Percentiles rank a stretch among this genome's conserved stretches.
These are phyloP conservation scores for Arothron firmamentum DNA, from an alignment of 2,113 vertebrate species.

Conservation along the genomic window DNA sequence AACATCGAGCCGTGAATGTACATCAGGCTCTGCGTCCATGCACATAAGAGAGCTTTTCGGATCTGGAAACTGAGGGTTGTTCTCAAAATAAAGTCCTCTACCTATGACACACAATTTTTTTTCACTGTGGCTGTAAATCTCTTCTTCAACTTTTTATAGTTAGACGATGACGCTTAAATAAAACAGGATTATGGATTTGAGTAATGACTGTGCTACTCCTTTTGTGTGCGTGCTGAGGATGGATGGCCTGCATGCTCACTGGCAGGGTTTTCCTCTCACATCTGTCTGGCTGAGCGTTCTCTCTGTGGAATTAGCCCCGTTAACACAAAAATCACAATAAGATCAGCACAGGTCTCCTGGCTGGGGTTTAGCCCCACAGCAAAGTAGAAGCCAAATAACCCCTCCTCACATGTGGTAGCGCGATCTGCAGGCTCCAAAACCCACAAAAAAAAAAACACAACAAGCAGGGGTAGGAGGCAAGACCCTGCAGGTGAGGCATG, in stretches of 20 bases:
- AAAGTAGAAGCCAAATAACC: background rate
- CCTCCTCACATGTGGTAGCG: background rate
- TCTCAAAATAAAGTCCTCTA: no score
- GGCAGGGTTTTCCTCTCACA: slow-evolving; percentile 46
- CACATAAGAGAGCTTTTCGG: no score
- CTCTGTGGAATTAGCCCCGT: slow-evolving; percentile 21
- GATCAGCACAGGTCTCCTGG: no score
- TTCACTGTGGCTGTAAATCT: no score
- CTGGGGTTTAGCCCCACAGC: no score
- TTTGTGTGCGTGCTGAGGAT: background rate
- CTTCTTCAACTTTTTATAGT: no score
- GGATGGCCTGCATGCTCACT: slow-evolving; percentile 32
- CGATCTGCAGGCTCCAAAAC: background rate
- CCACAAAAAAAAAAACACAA: slow-evolving; percentile 41
- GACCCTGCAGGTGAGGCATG: slow-evolving; percentile 61
- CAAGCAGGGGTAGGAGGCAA: slow-evolving; percentile 47
- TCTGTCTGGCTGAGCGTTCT: slow-evolving; percentile 43
- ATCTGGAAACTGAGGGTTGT: no score
- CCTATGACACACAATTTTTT: no score
- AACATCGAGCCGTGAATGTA: no score
- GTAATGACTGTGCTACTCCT: background rate
- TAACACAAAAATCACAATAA: slow-evolving; percentile 4
- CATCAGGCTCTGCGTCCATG: no score
- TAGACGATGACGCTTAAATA: no score
- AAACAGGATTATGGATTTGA: no score